Percentiles rank a stretch among this genome's conserved stretches.
Conservation (phyloP, 2,113 vertebrate genomes). For the Trogon surrucura region DNA sequence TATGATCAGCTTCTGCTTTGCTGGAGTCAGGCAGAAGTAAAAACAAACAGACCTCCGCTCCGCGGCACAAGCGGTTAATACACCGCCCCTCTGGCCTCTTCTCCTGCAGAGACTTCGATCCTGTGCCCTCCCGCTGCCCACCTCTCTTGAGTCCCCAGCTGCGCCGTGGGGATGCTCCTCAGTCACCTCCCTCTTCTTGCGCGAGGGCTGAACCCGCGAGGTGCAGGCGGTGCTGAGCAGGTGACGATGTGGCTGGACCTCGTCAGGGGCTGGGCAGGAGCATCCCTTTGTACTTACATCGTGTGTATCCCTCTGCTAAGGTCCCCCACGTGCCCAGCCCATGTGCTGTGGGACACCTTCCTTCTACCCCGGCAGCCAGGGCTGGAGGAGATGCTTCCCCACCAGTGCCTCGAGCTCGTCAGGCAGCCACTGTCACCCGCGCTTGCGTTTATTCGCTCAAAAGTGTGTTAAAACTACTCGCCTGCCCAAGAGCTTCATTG, state of each 20-base stretch:
- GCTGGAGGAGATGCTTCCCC: not conserved
- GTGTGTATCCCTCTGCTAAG: not conserved
- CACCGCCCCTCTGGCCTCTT: not conserved
- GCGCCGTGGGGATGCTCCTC: not conserved
- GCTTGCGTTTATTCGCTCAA: not conserved
- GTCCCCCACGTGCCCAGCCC: not conserved
- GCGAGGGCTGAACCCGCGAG: not conserved
- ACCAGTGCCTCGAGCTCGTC: accelerated
- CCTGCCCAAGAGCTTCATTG: not conserved
- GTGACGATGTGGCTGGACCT: not conserved
- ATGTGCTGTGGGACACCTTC: not conserved
- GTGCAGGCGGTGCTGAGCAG: not conserved
- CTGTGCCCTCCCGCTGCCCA: not conserved
- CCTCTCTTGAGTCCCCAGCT: not conserved
- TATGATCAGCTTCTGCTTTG: conserved; percentile 18
- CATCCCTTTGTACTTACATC: no score
- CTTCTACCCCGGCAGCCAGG: not conserved
- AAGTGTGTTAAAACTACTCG: not conserved
- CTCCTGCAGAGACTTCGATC: not conserved
- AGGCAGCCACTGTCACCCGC: not conserved
- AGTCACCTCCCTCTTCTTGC: not conserved
- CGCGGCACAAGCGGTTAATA: not conserved
- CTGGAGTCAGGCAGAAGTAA: not conserved
- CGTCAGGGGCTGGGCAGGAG: not conserved
- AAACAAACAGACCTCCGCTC: not conserved